Conservation (phyloP, 64 coral and sea anemone genomes). For the Porites australiensis region DNA sequence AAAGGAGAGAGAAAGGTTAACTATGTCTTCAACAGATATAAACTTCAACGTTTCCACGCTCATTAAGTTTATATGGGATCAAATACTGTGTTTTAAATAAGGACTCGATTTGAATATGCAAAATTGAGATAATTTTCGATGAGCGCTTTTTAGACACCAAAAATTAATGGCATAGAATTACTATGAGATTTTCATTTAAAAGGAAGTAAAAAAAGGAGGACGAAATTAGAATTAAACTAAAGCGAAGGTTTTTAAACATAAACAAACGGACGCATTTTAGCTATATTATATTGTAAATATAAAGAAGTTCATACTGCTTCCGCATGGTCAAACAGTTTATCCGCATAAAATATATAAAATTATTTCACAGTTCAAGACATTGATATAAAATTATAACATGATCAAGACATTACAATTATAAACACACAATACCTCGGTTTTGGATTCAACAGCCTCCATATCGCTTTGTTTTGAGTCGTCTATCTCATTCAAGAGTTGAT, state of each 20-base stretch:
- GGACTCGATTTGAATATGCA: background rate
- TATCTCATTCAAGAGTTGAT: conserved; percentile 50
- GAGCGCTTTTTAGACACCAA: background rate
- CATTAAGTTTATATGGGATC: background rate
- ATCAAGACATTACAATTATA: background rate
- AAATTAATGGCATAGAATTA: background rate
- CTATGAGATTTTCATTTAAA: background rate
- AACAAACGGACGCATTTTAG: no score
- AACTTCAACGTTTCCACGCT: no score
- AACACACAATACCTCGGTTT: conserved; percentile 39
- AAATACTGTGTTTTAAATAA: background rate
- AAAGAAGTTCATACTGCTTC: background rate
- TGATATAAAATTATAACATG: background rate
- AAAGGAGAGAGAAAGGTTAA: no score
- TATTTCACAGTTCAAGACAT: background rate
- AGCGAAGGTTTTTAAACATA: background rate
- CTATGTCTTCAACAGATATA: no score
- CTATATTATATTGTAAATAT: background rate
- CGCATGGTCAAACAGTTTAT: background rate
- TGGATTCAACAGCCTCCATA: conserved; percentile 30
- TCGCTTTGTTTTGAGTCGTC: background rate
- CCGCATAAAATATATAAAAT: background rate
- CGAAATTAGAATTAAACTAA: background rate
- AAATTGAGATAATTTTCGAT: background rate
- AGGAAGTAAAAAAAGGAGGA: background rate